Conservation (phyloP, 2,113 vertebrate species). For the Phaetusa simplex region DNA sequence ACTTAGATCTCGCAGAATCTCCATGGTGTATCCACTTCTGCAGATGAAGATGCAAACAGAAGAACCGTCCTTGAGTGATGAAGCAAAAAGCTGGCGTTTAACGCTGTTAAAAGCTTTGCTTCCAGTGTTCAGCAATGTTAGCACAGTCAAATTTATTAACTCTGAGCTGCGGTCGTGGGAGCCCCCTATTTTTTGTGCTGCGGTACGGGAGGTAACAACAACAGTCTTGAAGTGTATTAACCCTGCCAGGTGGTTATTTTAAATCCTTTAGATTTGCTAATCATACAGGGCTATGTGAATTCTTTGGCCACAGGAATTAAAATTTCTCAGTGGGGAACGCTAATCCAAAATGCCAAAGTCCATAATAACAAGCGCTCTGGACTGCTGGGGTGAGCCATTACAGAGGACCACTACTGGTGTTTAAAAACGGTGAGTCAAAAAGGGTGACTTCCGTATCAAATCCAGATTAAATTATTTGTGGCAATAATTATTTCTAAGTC, state of each 20-base stretch:
- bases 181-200: background rate
- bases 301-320: background rate
- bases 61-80: background rate
- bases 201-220: background rate
- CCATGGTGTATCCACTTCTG: background rate
- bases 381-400: constrained; percentile 64
- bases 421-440: background rate
- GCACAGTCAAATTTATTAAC: background rate
- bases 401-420: background rate
- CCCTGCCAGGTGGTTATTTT: background rate
- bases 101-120: constrained; percentile 13
- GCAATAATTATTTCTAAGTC: background rate
- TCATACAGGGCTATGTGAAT: background rate
- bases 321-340: constrained; percentile 16
- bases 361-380: constrained; percentile 43
- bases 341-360: constrained; percentile 45
- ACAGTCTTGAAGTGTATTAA: background rate
- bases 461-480: background rate
- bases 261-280: constrained; percentile 5
- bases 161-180: background rate
- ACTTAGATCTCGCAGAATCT: background rate
- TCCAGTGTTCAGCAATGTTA: background rate
- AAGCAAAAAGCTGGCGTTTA: background rate
- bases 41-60: constrained; percentile 1
- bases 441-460: background rate